Evolutionary conservation across 1,140 invertebrate species (phyloP).

Genomic region (Rhopalosiphum maidis): DNA sequence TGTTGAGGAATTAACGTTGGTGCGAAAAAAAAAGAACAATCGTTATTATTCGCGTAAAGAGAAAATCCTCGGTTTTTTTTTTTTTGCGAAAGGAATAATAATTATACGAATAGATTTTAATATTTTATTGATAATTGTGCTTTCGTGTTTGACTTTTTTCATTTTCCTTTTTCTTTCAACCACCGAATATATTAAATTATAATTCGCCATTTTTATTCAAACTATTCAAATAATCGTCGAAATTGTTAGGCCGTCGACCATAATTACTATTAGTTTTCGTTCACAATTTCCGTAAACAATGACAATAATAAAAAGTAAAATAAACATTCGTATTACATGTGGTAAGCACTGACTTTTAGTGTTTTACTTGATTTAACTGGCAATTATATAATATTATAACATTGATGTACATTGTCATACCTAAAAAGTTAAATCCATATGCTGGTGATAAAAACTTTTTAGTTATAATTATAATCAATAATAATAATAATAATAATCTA

Average conservation of each 20-base stretch:
- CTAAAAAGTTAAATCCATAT: not conserved
- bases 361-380: too few relatives aligned
- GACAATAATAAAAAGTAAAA: not conserved
- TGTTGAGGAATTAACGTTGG: not conserved
- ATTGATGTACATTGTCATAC: not conserved
- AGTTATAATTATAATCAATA: too few relatives aligned
- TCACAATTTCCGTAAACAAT: not conserved
- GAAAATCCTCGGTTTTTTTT: not conserved
- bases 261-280: not conserved
- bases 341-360: too few relatives aligned
- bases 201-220: not conserved
- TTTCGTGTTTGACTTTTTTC: not conserved
- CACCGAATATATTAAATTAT: not conserved
- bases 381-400: too few relatives aligned
- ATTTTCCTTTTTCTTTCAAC: not conserved
- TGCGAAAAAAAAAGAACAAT: not conserved
- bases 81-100: not conserved
- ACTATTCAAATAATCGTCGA: not conserved
- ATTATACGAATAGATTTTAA: constrained; percentile 14
- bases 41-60: not conserved
- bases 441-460: not conserved
- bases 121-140: not conserved
- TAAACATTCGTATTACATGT: too few relatives aligned
- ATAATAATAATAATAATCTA: too few relatives aligned
- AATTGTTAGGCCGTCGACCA: not conserved